Conservation (phyloP, 2,113 vertebrate species). For the Menidia beryllina region DNA sequence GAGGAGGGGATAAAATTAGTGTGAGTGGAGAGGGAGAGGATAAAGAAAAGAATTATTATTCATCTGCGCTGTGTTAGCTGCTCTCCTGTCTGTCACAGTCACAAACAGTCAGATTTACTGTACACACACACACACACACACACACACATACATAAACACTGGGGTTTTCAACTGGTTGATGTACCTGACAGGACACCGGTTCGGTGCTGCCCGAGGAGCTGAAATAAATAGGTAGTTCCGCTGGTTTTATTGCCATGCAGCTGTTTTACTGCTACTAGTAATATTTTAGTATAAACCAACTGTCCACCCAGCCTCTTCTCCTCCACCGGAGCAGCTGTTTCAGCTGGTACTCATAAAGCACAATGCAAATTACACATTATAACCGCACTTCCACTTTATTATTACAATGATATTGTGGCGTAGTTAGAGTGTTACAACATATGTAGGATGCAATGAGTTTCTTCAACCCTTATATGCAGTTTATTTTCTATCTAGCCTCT, state of each 20-base stretch:
- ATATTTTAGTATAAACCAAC: constrained; percentile 51
- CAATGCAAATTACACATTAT: constrained; percentile 22
- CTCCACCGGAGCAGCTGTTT: constrained; percentile 22
- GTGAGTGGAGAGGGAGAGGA: constrained; percentile 21
- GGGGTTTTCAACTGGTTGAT: constrained; percentile 43
- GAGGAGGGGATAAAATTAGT: constrained; percentile 33
- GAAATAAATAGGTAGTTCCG: constrained; percentile 47
- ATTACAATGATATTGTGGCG: constrained; percentile 14
- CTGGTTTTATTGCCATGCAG: constrained; percentile 37
- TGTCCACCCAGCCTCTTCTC: constrained; percentile 21
- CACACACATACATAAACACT: constrained; percentile 6
- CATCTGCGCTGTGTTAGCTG: constrained; percentile 47
- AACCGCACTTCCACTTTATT: neutral
- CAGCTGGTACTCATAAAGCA: constrained; percentile 33
- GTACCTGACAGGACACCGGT: constrained; percentile 34
- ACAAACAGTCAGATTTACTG: constrained; percentile 32
- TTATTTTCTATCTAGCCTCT: neutral
- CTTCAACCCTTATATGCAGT: neutral
- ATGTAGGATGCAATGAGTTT: neutral
- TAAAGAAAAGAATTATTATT: constrained; percentile 53
- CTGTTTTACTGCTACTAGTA: constrained; percentile 54
- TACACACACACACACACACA: constrained; percentile 12
- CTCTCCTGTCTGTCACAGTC: constrained; percentile 37
- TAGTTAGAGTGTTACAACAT: constrained; percentile 10
- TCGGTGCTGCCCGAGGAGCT: constrained; percentile 48